phyloP scores from a whole-genome alignment of 2,888 invertebrate species.

The Macrophya alboannulata region DNA sequence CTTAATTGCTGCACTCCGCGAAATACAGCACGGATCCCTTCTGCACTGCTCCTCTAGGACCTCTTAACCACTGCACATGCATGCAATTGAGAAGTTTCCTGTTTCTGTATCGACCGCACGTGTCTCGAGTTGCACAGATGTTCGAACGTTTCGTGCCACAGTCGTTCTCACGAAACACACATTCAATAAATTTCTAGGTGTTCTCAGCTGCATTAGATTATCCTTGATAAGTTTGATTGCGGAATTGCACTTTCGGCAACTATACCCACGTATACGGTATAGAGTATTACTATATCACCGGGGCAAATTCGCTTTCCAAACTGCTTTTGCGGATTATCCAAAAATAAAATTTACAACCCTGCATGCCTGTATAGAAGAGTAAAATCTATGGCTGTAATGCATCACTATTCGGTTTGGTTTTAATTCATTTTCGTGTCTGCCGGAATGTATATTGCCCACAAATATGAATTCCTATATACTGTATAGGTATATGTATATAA shows the following conservation, averaged over 20 bases:
- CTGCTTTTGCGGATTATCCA: constrained; percentile 34
- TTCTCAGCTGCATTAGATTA: constrained; percentile 40
- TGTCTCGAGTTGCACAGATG: constrained; percentile 49
- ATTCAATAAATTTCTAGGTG: constrained; percentile 1
- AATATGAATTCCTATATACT: constrained; percentile 36
- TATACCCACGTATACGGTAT: neutral
- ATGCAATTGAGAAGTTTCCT: constrained; percentile 53
- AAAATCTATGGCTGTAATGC: constrained; percentile 42
- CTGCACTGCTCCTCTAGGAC: constrained; percentile 30
- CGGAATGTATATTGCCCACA: constrained; percentile 49
- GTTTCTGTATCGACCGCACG: constrained; percentile 54
- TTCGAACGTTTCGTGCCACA: constrained; percentile 19
- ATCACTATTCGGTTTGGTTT: constrained; percentile 50
- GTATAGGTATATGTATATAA: too few species aligned
- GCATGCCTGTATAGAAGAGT: neutral
- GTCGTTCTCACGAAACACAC: constrained; percentile 22
- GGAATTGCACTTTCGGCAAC: constrained; percentile 16
- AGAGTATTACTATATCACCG: too few species aligned
- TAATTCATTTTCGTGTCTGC: constrained; percentile 37
- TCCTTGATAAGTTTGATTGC: constrained; percentile 38
- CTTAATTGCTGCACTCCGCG: constrained; percentile 7
- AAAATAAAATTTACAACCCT: constrained; percentile 46
- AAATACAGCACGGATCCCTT: neutral
- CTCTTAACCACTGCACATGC: constrained; percentile 40
- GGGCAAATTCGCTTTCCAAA: neutral